phyloP scores from a whole-genome alignment of 2,888 invertebrate species.

The Strigamia transsilvanica region DNA sequence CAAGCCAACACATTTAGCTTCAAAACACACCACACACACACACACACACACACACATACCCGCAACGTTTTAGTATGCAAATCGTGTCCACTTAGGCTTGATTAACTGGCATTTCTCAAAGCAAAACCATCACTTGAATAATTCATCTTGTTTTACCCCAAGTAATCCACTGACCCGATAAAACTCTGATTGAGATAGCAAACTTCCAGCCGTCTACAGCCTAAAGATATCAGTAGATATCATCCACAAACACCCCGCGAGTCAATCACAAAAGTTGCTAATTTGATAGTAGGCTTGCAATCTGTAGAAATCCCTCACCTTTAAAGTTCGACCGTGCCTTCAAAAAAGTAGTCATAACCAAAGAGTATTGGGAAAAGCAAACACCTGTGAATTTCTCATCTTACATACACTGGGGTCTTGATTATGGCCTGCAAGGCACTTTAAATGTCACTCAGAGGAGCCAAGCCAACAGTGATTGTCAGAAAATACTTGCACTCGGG shows the following conservation, averaged over 20 bases:
- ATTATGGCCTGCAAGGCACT: constrained; percentile 4
- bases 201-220: neutral
- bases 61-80: neutral
- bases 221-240: neutral
- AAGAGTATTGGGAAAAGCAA: constrained; percentile 17
- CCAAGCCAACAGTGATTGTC: neutral
- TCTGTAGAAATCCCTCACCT: neutral
- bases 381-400: constrained; percentile 18
- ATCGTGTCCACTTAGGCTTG: neutral
- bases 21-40: no score
- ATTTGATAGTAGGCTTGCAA: neutral
- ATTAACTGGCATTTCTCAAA: neutral
- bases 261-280: neutral
- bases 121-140: constrained; percentile 2
- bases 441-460: constrained; percentile 18
- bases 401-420: neutral
- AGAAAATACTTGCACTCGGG: neutral
- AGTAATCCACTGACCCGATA: neutral
- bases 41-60: no score
- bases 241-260: neutral
- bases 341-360: neutral
- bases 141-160: neutral
- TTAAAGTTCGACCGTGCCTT: neutral
- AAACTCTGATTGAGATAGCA: neutral
- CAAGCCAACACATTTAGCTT: no score